Base-by-base conservation (phyloP, 2,113 vertebrate genomes). In the Zosterops pallidus region DNA sequence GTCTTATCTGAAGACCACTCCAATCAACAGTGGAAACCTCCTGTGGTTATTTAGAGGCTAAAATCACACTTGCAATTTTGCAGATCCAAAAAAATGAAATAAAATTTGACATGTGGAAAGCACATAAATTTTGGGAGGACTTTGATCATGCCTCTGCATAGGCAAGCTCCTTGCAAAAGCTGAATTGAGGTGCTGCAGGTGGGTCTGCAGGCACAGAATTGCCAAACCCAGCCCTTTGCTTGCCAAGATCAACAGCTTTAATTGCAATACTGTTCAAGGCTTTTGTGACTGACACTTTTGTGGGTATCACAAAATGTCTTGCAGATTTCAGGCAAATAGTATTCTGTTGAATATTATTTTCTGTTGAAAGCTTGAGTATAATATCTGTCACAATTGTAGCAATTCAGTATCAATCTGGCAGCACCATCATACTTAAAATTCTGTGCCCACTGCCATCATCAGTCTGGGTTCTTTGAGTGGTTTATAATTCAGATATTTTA, bases 401-500 rank as follows among this genome's bases (percentile, higher is more conserved):
- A 37, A 71, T 82, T 82, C 78, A 41, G 28, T n/a, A 76, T 50
- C 75, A 76, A 53, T 65, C 75, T 2, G 2, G 44, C 70, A 90
- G 65, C 26, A 79, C 15, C n/a, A 21, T 62, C n/a, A 24, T 10
- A 21, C 33, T 94, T 83, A 77, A 89, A 77, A 76, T 92, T 92
- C 72, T 52, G 28, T 39, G 24, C 31, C 67, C 14, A 23, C 35
- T 91, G n/a, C 33, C 53, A 62, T 68, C 53, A 64, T 55, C 50
- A 81, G 50, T 25, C 35, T 86, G 67, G 26, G 1, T 26, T 81
- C 87, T 79, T 53, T 23, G 46, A 83, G 37, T 52, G 46, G 23
- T 65, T 94, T 88, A 64, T 76, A 94, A 85, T 95, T 91, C 86
- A 89, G 28, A 64, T 71, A 35, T 91, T 95, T 91, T 83, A 85